Base-by-base conservation (phyloP, 2,113 vertebrate species). In the Jacana jacana region DNA sequence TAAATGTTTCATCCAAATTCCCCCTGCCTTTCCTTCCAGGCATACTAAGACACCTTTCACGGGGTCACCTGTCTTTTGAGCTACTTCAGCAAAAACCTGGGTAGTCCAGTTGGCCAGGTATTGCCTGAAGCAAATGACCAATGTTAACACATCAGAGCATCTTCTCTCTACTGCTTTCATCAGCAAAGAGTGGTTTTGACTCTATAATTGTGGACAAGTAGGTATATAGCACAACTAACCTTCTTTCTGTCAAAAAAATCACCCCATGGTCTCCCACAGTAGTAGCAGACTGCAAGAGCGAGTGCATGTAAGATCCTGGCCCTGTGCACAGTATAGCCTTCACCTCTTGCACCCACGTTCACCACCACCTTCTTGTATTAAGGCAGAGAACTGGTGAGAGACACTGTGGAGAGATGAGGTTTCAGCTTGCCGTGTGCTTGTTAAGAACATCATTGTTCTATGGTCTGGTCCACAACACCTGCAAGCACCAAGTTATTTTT, bases 241-340 rank as follows among this genome's bases (percentile, higher is more conserved):
- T 58, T 18, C 24, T 64, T 60, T 70, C 40, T 39, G 28, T 7
- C 58, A 63, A 40, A 40, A 35, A 37, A 61, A 33, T 19, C 35
- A 35, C 20, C 4, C n/a, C 28, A 2, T 13, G 10, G 27, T n/a
- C n/a, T 68, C 31, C 48, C 2, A 1, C 4, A 3, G 23, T 48
- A 19, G 33, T 20, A 64, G 39, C 9, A 77, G 69, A 30, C n/a
- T 69, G 30, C 24, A 52, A 76, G 30, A 71, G 12, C 1, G 1
- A 23, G n/a, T 39, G 6, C 20, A n/a, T 30, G 16, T 2, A 66
- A 54, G 51, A 25, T 17, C 33, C 23, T 9, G 17, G 35, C 33
- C 17, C 57, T 13, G 9, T 19, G 46, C 30, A 30, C 9, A 42
- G 63, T 25, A 13, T 7, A 39, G 22, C 39, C 51, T n/a, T 15